Conservation (phyloP, 2,888 invertebrate species). For the Athalia rosae region DNA sequence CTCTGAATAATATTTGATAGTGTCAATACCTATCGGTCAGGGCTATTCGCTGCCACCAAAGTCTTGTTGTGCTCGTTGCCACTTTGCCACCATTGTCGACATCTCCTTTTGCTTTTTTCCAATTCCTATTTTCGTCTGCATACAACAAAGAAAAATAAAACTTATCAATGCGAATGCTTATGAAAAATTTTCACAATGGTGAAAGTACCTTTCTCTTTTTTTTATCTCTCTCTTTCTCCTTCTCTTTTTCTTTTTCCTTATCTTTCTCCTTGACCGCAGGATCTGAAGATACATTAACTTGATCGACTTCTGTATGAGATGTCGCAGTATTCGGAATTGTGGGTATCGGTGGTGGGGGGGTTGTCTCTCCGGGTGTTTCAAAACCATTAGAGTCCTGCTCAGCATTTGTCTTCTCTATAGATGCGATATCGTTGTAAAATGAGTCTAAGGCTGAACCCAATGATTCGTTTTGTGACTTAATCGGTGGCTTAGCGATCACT, state of each 20-base stretch:
- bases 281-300: constrained; percentile 50
- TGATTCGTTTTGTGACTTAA: constrained; percentile 66
- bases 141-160: background rate
- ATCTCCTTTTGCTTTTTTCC: constrained; percentile 83
- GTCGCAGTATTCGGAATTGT: background rate
- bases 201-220: constrained; percentile 15
- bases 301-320: constrained; percentile 49
- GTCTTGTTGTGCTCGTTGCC: constrained; percentile 82
- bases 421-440: constrained; percentile 79
- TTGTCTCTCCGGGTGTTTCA: background rate
- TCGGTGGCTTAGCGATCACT: constrained; percentile 70
- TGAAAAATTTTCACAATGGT: background rate
- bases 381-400: constrained; percentile 41
- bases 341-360: background rate
- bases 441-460: constrained; percentile 76
- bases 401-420: constrained; percentile 72
- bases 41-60: constrained; percentile 56
- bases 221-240: constrained; percentile 68
- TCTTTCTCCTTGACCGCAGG: constrained; percentile 68
- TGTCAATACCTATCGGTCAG: too few relatives aligned
- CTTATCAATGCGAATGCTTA: background rate
- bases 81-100: constrained; percentile 82
- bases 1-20: too few relatives aligned
- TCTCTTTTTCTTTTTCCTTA: constrained; percentile 50
- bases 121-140: constrained; percentile 77